Conservation (phyloP, 2,888 invertebrate species). For the Drosophila longiperda region DNA sequence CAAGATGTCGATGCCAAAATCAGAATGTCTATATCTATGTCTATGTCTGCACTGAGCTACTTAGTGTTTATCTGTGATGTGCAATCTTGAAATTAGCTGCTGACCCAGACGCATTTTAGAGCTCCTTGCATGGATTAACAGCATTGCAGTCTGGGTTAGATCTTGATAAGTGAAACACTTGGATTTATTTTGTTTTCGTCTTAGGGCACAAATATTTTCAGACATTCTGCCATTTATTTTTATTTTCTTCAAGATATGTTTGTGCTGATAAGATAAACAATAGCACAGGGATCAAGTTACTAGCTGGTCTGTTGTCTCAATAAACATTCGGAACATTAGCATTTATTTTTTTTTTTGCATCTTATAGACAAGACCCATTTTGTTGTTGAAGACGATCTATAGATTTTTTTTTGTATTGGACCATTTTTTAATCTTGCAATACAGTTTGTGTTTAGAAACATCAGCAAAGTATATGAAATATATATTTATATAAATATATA, state of each 20-base stretch:
- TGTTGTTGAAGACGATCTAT: constrained; percentile 4
- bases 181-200: constrained; percentile 46
- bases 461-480: not conserved
- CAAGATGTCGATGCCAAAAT: constrained; percentile 11
- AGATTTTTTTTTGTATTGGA: not conserved
- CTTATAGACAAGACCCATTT: constrained; percentile 15
- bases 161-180: constrained; percentile 34
- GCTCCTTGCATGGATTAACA: constrained; percentile 39
- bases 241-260: constrained; percentile 42
- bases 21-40: not conserved
- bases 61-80: constrained; percentile 54
- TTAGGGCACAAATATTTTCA: constrained; percentile 48
- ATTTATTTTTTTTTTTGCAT: constrained; percentile 10
- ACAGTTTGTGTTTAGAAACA: not conserved
- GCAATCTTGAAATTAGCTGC: constrained; percentile 56
- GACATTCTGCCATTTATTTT: constrained; percentile 19
- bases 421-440: not conserved
- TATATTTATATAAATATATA: not conserved
- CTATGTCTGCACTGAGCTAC: constrained; percentile 12
- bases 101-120: constrained; percentile 2
- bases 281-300: constrained; percentile 51
- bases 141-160: constrained; percentile 27
- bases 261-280: constrained; percentile 65
- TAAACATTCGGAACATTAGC: constrained; percentile 46
- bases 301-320: constrained; percentile 52